Conservation (phyloP, 2,888 invertebrate species). For the Limnephilus marmoratus region DNA sequence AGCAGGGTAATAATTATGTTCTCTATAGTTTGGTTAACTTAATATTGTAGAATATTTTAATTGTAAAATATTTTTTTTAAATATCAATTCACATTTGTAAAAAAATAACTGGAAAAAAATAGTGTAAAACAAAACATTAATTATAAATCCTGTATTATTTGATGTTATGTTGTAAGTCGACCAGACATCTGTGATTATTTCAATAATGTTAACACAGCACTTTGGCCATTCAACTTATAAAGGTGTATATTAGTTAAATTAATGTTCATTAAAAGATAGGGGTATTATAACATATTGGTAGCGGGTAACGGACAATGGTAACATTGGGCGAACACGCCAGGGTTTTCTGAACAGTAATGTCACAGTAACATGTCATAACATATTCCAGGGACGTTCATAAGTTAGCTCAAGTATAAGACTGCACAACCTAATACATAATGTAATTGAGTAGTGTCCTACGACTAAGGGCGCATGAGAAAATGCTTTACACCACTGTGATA, state of each 20-base stretch:
- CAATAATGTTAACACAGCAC: slow-evolving; percentile 56
- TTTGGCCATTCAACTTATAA: slow-evolving; percentile 65
- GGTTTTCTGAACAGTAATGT: slow-evolving; percentile 47
- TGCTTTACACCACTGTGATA: slow-evolving; percentile 66
- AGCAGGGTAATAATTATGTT: slow-evolving; percentile 51
- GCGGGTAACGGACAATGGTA: background rate
- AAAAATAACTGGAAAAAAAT: slow-evolving; percentile 28
- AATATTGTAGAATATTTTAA: slow-evolving; percentile 37
- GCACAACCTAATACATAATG: slow-evolving; percentile 63
- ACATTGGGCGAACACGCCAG: slow-evolving; percentile 47
- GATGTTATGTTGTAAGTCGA: slow-evolving; percentile 58
- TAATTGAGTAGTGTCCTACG: slow-evolving; percentile 41
- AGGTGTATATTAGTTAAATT: slow-evolving; percentile 54
- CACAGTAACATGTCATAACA: slow-evolving; percentile 43
- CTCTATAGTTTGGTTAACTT: slow-evolving; percentile 39
- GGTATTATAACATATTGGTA: slow-evolving; percentile 43
- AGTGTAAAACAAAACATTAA: slow-evolving; percentile 46
- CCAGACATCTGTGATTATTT: slow-evolving; percentile 64
- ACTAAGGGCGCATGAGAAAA: slow-evolving; percentile 51
- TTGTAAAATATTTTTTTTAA: slow-evolving; percentile 34
- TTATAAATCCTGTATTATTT: slow-evolving; percentile 38
- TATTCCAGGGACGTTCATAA: slow-evolving; percentile 61
- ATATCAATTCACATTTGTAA: slow-evolving; percentile 32
- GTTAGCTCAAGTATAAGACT: slow-evolving; percentile 66
- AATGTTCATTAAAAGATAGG: slow-evolving; percentile 54